A percentile compares a stretch with the other conserved stretches of the same genome.
Evolutionary conservation across 2,888 invertebrate species (phyloP).

Genomic region (Dryadula phaetusa): DNA sequence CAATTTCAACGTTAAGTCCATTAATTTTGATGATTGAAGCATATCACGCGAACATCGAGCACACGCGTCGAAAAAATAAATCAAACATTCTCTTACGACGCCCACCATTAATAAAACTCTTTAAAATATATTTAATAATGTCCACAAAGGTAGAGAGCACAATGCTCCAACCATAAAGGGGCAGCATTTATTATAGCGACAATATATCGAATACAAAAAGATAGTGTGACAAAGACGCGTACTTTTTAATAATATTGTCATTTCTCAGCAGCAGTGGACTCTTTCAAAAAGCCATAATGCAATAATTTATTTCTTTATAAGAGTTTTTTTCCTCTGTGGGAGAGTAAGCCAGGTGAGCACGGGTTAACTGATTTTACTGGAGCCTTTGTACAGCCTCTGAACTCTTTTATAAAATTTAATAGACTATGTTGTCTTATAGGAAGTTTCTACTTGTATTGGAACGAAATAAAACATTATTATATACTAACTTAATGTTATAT

Average conservation of each 20-base stretch:
- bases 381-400: conserved; percentile 49
- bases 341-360: conserved; percentile 78
- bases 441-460: conserved; percentile 9
- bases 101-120: conserved; percentile 84
- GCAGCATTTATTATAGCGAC: conserved; percentile 84
- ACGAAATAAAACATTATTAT: background rate
- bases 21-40: conserved; percentile 71
- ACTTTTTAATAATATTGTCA: conserved; percentile 85
- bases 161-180: conserved; percentile 80
- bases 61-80: conserved; percentile 85
- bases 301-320: conserved; percentile 85
- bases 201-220: conserved; percentile 84
- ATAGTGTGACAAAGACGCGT: conserved; percentile 83
- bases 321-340: conserved; percentile 79
- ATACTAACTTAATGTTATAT: too few species aligned
- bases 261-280: conserved; percentile 85
- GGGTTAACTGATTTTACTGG: conserved; percentile 68
- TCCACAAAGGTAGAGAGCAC: conserved; percentile 80
- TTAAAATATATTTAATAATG: conserved; percentile 85
- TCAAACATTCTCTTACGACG: conserved; percentile 79
- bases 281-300: conserved; percentile 84
- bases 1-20: conserved; percentile 38
- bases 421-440: conserved; percentile 21
- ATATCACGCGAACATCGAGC: conserved; percentile 67
- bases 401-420: conserved; percentile 40